Conservation (phyloP, 1,140 invertebrate species). For the Drosophila bipectinata region DNA sequence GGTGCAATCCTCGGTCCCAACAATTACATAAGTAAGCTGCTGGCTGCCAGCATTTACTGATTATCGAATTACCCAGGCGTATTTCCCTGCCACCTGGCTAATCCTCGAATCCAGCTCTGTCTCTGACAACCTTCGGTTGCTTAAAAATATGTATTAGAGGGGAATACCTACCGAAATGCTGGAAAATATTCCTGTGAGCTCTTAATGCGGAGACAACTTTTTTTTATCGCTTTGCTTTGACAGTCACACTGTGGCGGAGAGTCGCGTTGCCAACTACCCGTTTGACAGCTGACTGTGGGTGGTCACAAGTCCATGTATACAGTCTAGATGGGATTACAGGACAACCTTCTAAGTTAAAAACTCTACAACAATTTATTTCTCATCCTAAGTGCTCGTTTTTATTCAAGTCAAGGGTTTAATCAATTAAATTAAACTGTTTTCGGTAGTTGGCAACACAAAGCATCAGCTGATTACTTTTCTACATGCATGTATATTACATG, state of each 20-base stretch:
- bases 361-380: no score
- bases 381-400: no score
- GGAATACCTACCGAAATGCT: conserved; percentile 69
- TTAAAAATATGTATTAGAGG: background rate
- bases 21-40: conserved; percentile 75
- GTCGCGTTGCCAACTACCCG: conserved; percentile 57
- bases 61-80: conserved; percentile 27
- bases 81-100: background rate
- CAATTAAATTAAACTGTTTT: no score
- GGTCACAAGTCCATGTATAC: background rate
- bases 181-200: conserved; percentile 74
- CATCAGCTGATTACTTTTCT: no score
- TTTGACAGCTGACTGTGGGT: conserved; percentile 43
- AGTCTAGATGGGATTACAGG: background rate
- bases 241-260: conserved; percentile 60
- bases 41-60: conserved; percentile 21
- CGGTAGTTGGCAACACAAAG: no score
- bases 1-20: conserved; percentile 25
- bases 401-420: no score
- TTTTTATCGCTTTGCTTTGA: conserved; percentile 70
- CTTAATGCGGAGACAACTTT: conserved; percentile 77
- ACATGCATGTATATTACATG: no score
- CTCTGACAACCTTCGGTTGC: background rate
- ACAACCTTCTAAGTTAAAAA: no score
- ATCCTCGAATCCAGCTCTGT: background rate